Percentiles rank a stretch among this genome's conserved stretches.
Evolutionary conservation across 2,888 invertebrate species (phyloP).

Genomic region (Heliconius sara): DNA sequence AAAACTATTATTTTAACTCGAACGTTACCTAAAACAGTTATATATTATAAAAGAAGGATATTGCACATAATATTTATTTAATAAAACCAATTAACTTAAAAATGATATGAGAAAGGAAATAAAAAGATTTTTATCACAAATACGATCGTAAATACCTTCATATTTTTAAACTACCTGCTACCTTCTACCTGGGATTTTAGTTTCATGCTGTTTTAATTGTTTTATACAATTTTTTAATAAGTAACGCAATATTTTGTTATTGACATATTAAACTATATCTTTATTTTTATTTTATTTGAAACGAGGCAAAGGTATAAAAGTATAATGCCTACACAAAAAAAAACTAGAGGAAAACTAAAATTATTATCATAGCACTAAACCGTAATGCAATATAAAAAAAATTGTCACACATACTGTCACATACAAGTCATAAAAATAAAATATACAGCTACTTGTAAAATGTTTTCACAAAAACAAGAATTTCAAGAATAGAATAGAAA

Average conservation of each 20-base stretch:
- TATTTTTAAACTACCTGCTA: background rate
- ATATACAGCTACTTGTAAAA: background rate
- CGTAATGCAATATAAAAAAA: background rate
- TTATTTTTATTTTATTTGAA: background rate
- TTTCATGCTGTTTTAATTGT: background rate
- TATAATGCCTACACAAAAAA: background rate
- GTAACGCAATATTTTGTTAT: background rate
- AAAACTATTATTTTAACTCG: background rate
- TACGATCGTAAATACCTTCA: background rate
- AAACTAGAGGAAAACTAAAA: background rate
- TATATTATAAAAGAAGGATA: background rate
- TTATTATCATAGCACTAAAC: background rate
- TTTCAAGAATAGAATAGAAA: conserved; percentile 37
- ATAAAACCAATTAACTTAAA: background rate
- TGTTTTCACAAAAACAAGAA: conserved; percentile 27
- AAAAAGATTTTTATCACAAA: conserved; percentile 8
- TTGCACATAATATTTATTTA: background rate
- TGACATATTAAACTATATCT: background rate
- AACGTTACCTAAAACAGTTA: conserved; percentile 1
- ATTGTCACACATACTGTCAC: background rate
- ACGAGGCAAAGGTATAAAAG: background rate
- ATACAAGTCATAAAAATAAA: conserved; percentile 16
- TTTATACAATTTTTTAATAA: background rate
- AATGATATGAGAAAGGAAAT: background rate
- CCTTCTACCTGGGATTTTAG: conserved; percentile 11